Conservation (phyloP, 2,113 vertebrate genomes). For the Vireo altiloquus region DNA sequence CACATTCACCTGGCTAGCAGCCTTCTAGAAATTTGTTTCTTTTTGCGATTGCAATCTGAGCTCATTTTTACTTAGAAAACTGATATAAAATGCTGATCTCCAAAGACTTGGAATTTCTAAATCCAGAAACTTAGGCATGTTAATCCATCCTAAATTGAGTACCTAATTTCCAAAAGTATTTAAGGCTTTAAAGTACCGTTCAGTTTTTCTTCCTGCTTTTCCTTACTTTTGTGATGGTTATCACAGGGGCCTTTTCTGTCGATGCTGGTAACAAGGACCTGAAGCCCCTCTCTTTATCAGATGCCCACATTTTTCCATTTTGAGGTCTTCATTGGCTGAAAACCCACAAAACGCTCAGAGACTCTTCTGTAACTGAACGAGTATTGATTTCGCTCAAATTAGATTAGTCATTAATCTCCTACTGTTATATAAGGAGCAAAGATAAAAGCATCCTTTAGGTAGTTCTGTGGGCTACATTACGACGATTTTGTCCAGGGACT, state of each 20-base stretch:
- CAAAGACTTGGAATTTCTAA: neutral
- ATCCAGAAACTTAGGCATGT: neutral
- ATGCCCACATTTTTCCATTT: neutral
- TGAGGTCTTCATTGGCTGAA: neutral
- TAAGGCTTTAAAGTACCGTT: neutral
- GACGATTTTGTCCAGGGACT: neutral
- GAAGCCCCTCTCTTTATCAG: neutral
- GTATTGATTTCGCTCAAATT: neutral
- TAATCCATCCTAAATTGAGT: neutral
- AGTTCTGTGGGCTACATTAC: neutral
- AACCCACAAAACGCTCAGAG: neutral
- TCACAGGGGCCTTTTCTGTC: neutral
- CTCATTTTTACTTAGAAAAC: neutral
- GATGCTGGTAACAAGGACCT: neutral
- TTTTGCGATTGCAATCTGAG: slow-evolving; percentile 3
- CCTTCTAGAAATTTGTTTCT: slow-evolving; percentile 5
- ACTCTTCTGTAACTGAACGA: neutral
- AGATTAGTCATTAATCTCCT: neutral
- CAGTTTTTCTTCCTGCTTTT: neutral
- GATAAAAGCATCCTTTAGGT: neutral
- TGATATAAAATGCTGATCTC: neutral
- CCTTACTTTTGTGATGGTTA: neutral
- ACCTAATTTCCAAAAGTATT: neutral
- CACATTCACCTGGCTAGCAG: neutral
- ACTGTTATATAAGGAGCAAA: neutral